Evolutionary conservation across 2,797 vertebrate species (phyloP).

Genomic region (Brotogeris chrysoptera): DNA sequence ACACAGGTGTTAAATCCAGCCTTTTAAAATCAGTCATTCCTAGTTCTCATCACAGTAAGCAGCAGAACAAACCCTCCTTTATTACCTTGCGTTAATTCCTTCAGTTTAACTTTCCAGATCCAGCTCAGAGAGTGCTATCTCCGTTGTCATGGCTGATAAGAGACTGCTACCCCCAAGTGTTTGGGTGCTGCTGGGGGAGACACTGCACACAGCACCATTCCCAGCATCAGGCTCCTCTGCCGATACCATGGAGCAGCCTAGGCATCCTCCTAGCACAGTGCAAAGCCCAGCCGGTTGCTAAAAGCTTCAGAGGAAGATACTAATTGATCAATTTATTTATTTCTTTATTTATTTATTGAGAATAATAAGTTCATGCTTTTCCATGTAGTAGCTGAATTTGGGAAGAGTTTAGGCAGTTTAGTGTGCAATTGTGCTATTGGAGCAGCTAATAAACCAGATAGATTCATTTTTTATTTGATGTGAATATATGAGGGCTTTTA

Average conservation of each 20-base stretch:
- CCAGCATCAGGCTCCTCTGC: conserved; percentile 12
- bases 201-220: background rate
- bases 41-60: background rate
- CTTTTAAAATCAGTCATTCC: background rate
- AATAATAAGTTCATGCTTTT: background rate
- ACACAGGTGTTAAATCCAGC: background rate
- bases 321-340: background rate
- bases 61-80: background rate
- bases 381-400: background rate
- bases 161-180: background rate
- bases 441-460: background rate
- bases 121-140: background rate
- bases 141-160: background rate
- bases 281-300: background rate
- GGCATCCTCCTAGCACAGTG: background rate
- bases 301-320: background rate
- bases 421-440: background rate
- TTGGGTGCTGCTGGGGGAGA: background rate
- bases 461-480: background rate
- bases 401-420: background rate
- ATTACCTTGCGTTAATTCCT: background rate
- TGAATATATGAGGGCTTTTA: background rate
- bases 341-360: too few species aligned
- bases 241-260: conserved; percentile 12
- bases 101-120: background rate